Percentiles rank a stretch among this genome's conserved stretches.
phyloP scores from a whole-genome alignment of 2,797 vertebrate species.

The Amniataba percoides region DNA sequence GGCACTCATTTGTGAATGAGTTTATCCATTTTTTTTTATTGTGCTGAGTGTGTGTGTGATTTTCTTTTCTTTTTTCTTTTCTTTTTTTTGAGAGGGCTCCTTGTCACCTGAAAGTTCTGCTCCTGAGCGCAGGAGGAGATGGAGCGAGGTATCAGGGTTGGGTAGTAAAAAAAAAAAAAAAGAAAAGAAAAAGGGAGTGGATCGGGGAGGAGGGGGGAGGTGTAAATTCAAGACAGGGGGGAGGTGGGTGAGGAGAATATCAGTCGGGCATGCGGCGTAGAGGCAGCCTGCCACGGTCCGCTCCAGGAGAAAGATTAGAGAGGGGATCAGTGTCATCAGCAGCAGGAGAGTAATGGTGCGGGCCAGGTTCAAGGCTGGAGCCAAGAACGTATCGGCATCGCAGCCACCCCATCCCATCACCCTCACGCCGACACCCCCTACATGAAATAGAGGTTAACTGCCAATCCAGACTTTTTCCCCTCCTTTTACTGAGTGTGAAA shows the following conservation, averaged over 20 bases:
- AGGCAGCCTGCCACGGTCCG: slow-evolving; percentile 77
- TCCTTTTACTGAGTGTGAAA: slow-evolving; percentile 93
- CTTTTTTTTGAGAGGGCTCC: slow-evolving; percentile 15
- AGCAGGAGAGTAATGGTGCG: slow-evolving; percentile 86
- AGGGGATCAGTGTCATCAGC: slow-evolving; percentile 87
- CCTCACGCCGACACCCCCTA: slow-evolving; percentile 67
- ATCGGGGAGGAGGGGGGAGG: slow-evolving; percentile 41
- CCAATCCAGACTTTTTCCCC: slow-evolving; percentile 86
- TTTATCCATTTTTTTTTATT: slow-evolving; percentile 42
- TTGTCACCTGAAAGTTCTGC: slow-evolving; percentile 67
- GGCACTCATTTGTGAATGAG: slow-evolving; percentile 56
- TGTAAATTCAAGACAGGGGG: slow-evolving; percentile 75
- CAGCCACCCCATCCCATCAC: slow-evolving; percentile 74
- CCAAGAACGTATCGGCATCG: slow-evolving; percentile 84
- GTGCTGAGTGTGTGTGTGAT: slow-evolving; percentile 52
- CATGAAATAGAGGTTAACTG: slow-evolving; percentile 90
- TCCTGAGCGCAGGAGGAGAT: slow-evolving; percentile 56
- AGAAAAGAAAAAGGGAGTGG: slow-evolving; percentile 53
- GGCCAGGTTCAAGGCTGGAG: slow-evolving; percentile 87
- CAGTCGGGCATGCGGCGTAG: slow-evolving; percentile 80
- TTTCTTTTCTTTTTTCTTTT: background rate
- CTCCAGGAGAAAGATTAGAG: slow-evolving; percentile 86
- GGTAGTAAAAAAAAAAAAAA: slow-evolving; percentile 58
- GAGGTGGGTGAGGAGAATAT: slow-evolving; percentile 81
- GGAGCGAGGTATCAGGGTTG: slow-evolving; percentile 64